Conservation (phyloP, 2,888 invertebrate genomes). For the Elegia similella region DNA sequence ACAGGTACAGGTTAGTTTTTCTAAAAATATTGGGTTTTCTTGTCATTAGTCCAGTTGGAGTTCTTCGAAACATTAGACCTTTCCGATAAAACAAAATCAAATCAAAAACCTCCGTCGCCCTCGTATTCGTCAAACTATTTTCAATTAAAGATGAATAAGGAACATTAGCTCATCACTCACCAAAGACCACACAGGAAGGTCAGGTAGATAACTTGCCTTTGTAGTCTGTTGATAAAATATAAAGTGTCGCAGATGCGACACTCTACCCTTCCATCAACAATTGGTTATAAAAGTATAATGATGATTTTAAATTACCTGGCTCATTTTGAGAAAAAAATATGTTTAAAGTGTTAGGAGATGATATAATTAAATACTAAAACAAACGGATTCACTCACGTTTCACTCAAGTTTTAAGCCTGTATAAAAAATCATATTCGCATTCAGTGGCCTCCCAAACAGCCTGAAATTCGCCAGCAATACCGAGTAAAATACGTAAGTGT, state of each 20-base stretch:
- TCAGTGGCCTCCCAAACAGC: no score
- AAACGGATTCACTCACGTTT: no score
- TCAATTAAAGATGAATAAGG: conserved; percentile 12
- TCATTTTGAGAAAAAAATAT: no score
- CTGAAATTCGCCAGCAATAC: no score
- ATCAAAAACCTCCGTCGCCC: neutral
- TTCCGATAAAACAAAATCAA: neutral
- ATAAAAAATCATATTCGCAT: no score
- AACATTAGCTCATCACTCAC: conserved; percentile 6
- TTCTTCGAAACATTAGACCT: neutral
- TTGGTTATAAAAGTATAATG: no score
- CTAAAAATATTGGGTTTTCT: neutral
- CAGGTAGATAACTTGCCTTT: conserved; percentile 10
- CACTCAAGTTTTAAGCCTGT: no score
- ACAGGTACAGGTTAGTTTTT: neutral
- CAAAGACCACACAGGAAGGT: conserved; percentile 10
- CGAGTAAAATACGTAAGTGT: no score
- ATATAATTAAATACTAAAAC: no score
- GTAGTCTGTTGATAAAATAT: neutral
- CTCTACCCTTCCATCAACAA: no score
- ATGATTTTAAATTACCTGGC: no score
- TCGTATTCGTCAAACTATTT: conserved; percentile 7
- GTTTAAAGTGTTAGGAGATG: no score
- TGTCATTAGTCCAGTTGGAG: neutral
- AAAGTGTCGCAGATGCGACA: neutral